Evolutionary conservation across 1,140 invertebrate genomes (phyloP), one percentile per base, ranked within the genome.

Genomic region (Caerostris extrusa): DNA sequence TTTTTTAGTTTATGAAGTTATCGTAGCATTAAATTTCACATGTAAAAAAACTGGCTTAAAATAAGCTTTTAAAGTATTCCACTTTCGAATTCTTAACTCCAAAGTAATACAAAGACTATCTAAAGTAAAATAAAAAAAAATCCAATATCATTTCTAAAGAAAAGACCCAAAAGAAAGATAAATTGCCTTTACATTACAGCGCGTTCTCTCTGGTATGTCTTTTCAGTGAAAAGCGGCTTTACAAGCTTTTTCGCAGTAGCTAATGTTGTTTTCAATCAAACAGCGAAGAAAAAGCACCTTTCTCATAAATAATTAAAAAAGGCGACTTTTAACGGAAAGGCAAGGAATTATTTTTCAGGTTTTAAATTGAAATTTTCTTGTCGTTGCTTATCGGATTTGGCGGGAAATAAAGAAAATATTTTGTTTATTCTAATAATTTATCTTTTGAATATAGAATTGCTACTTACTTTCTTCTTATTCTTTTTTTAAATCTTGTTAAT

Each of bases 251-350:
- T 77, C 69, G 14, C 69, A 6, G 5, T 10, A 10, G 19, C 69
- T 71, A 77, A 77, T 77, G 34, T 10, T 77, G 7, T 77, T 77
- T 77, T 77, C 34, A 77, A 77, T 77, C 69, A 77, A 53, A 77
- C 34, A 50, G 10, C 34, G 50, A 5, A 12, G 69, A 77, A 77
- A 4, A 34, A 53, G 14, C 12, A 12, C 34, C 50, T 77, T 77
- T 77, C 12, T 10, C 14, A 12, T 77, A 50, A 77, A 77, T 77
- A 77, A 50, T 77, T 77, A 77, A 77, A 53, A n/a, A 34, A 34
- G 34, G 7, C 34, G 34, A 14, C 12, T 77, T 77, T 50, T 3
- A 67, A 3, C 14, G 34, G 50, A 77, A 77, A 77, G 50, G 8
- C 3, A 6, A 1, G 4, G 53, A 77, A 77, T 77, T 34, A 34